Evolutionary conservation across 2,113 vertebrate genomes (phyloP), one percentile per base, ranked within the genome.

Genomic region (Myrmophylax atrothorax): DNA sequence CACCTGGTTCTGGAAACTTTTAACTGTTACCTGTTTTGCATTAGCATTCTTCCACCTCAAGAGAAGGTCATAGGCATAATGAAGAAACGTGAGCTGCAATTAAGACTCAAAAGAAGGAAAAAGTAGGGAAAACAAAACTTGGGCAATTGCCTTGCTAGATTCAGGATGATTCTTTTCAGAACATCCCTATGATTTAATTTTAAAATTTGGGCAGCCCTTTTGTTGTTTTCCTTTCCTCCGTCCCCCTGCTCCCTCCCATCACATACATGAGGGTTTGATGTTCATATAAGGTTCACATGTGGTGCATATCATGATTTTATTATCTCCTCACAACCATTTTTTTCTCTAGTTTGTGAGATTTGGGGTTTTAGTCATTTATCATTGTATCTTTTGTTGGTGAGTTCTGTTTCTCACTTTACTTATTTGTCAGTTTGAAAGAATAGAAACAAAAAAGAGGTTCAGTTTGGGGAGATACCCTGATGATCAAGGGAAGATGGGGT

Each of bases 401-500:
- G 56, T 96, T 94, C 81, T 94, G 96, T 52, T 97, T 83, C 94
- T 95, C 60, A 78, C 64, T 92, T 75, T 92, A 79, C 52, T 87
- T 79, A 67, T 88, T 83, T 93, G 81, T 84, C 52, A 55, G 58
- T 94, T 89, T 77, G 76, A 92, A 91, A 83, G 56, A 91, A 20
- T 26, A 62, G 76, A 95, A 80, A 86, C 77, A 70, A 49, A 72
- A 64, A 94, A 78, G 68, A 95, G 87, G 87, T 97, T 97, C 33
- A 55, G 46, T 97, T 64, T 95, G 89, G 89, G 52, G 74, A 97
- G 90, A 75, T 87, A 90, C 89, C 81, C 86, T 90, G 89, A 91
- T 97, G 96, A 95, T 97, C 95, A 97, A 96, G 95, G 74, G 88
- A 87, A 98, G 94, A 97, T 97, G 95, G 86, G 81, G 87, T 96